Conservation (phyloP, 2,113 vertebrate species). For the Sialia sialis region DNA sequence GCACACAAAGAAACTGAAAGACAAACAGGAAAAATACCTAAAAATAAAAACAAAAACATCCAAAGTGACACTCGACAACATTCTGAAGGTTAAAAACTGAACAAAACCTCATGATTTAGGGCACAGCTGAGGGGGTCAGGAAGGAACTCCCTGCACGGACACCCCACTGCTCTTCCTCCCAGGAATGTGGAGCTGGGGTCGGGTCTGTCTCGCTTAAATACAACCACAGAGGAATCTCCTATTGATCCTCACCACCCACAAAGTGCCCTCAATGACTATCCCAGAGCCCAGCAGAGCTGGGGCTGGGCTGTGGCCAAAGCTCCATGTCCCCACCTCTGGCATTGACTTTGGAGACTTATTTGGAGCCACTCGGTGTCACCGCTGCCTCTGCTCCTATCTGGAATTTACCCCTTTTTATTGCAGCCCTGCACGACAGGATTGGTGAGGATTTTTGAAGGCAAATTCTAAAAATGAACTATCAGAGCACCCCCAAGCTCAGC, state of each 20-base stretch:
- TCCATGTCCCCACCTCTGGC: background rate
- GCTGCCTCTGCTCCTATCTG: background rate
- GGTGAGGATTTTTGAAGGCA: background rate
- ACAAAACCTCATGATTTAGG: conserved; percentile 51
- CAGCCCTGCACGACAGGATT: background rate
- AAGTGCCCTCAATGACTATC: background rate
- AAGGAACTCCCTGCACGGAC: background rate
- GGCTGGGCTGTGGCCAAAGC: background rate
- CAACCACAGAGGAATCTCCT: conserved; percentile 2
- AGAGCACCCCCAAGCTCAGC: background rate
- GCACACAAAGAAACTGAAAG: background rate
- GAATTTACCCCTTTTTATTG: background rate
- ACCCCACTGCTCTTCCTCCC: background rate
- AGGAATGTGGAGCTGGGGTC: background rate
- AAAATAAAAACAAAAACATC: background rate
- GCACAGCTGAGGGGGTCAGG: background rate
- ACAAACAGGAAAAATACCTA: background rate
- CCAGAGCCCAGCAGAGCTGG: background rate
- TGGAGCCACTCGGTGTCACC: background rate
- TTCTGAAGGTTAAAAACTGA: background rate
- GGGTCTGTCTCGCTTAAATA: conserved; percentile 22
- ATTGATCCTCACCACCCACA: conserved; percentile 50
- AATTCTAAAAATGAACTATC: background rate
- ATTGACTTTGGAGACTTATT: background rate
- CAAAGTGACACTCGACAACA: background rate